Evolutionary conservation across 2,113 vertebrate genomes (phyloP).

Genomic region (Suncus etruscus): DNA sequence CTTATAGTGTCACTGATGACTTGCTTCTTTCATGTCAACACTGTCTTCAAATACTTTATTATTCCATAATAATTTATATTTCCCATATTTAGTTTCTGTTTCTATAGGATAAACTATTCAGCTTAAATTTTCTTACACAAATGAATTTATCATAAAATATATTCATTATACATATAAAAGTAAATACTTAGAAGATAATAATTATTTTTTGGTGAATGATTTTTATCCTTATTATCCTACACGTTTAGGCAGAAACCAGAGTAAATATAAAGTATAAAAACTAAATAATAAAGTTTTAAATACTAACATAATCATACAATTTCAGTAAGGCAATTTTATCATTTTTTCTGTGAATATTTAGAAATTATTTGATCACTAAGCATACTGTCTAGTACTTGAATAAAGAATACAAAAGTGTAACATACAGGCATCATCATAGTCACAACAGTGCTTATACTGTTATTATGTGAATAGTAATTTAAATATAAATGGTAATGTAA

Average conservation of each 20-base stretch:
- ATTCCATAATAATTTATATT: constrained; percentile 9
- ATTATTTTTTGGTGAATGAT: no score
- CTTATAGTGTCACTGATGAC: not conserved
- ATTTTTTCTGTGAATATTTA: not conserved
- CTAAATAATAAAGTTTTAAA: not conserved
- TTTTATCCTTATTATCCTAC: no score
- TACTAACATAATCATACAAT: not conserved
- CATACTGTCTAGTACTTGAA: not conserved
- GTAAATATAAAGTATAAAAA: not conserved
- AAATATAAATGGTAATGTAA: no score
- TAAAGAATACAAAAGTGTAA: not conserved
- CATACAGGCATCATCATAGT: not conserved
- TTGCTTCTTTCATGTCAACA: not conserved
- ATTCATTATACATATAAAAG: not conserved
- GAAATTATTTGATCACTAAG: constrained; percentile 13
- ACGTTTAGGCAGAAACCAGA: not conserved
- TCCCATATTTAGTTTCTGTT: not conserved
- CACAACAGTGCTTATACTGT: not conserved
- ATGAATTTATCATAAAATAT: not conserved
- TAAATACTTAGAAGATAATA: not conserved
- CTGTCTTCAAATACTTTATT: not conserved
- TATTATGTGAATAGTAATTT: not conserved
- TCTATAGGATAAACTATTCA: not conserved
- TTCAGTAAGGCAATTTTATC: not conserved
- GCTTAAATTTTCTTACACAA: not conserved